These are phyloP conservation scores for Sandelia bainsii DNA, from an alignment of 2,797 vertebrate genomes.

Conservation along the genomic window DNA sequence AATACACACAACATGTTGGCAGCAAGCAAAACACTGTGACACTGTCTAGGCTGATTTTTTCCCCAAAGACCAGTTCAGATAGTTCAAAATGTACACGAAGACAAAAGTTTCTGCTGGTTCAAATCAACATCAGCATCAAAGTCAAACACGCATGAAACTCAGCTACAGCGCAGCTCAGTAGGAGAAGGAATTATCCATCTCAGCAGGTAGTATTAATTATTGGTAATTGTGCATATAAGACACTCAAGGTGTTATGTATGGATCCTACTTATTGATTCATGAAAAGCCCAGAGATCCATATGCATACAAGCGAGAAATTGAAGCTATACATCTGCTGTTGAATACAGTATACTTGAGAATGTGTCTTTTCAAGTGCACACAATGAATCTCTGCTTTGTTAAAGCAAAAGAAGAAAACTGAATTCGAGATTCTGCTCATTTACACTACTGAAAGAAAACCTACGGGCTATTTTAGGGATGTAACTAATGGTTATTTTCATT, in stretches of 20 bases:
- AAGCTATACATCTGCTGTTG: neutral
- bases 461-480: neutral
- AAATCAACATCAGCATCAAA: constrained; percentile 25
- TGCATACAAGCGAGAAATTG: neutral
- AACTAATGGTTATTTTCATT: neutral
- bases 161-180: constrained; percentile 1
- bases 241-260: neutral
- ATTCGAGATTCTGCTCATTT: constrained; percentile 23
- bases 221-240: constrained; percentile 11
- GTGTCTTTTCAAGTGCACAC: constrained; percentile 1
- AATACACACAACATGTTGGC: constrained; percentile 11
- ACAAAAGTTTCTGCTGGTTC: constrained; percentile 15
- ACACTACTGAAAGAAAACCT: neutral
- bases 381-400: neutral
- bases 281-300: no score
- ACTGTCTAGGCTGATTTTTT: neutral
- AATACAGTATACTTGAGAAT: neutral
- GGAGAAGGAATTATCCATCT: constrained; percentile 11
- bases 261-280: no score
- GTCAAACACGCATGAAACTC: neutral
- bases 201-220: constrained; percentile 7
- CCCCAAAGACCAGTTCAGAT: neutral
- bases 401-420: constrained; percentile 5
- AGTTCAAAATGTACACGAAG: neutral
- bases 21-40: constrained; percentile 4